phyloP scores from a whole-genome alignment of 2,888 invertebrate species.

The Capitulum mitella region DNA sequence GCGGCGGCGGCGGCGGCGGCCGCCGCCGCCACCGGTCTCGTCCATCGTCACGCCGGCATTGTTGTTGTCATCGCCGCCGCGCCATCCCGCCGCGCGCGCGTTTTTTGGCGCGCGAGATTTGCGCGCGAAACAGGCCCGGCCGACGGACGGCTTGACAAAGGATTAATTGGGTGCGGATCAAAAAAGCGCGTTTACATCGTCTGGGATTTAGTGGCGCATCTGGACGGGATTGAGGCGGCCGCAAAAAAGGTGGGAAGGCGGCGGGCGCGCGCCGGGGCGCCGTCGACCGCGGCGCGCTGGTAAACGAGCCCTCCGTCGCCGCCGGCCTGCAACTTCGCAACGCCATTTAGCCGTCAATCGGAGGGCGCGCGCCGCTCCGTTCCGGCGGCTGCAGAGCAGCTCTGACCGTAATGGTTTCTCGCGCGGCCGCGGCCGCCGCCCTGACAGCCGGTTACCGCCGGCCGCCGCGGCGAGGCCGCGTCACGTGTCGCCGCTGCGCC shows the following conservation, averaged over 20 bases:
- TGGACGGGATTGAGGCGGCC: not conserved
- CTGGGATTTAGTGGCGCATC: slow-evolving; percentile 23
- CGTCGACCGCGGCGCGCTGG: not conserved
- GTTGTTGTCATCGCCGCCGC: slow-evolving; percentile 13
- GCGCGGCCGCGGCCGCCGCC: not conserved
- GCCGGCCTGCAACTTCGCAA: not conserved
- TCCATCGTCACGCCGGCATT: not conserved
- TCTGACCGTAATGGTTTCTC: not conserved
- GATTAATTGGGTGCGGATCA: slow-evolving; percentile 15
- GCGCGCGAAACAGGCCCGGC: slow-evolving; percentile 15
- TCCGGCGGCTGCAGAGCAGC: not conserved
- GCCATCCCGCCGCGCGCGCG: slow-evolving; percentile 19
- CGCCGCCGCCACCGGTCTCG: not conserved
- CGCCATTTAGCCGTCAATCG: not conserved
- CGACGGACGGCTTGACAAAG: slow-evolving; percentile 21
- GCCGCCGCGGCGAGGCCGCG: too few relatives aligned
- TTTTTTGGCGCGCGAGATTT: slow-evolving; percentile 15
- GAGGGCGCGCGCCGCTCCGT: not conserved
- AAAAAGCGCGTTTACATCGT: slow-evolving; percentile 22
- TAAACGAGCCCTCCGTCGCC: not conserved
- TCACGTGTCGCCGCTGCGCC: too few relatives aligned
- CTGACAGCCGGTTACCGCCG: too few relatives aligned
- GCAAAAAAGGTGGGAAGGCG: not conserved
- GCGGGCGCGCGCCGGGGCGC: too few relatives aligned
- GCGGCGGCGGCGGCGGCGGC: too few relatives aligned